Conservation (phyloP, 1,140 invertebrate genomes). For the Reticulitermes speratus region DNA sequence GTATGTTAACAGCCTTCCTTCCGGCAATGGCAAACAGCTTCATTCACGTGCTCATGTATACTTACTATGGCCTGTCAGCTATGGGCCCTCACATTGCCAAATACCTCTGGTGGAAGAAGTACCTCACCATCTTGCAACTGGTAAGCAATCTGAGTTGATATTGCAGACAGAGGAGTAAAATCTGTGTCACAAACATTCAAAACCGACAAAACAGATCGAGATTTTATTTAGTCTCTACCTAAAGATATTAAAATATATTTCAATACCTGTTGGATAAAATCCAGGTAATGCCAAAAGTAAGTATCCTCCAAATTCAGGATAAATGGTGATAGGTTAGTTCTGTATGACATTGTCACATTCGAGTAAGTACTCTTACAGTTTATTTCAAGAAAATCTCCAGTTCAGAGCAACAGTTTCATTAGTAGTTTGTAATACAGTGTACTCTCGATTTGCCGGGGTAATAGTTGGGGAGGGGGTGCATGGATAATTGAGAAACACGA, state of each 20-base stretch:
- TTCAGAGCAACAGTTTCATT: no score
- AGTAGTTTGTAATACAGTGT: no score
- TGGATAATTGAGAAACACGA: no score
- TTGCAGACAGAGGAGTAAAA: neutral
- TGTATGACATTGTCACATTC: no score
- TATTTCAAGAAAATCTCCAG: no score
- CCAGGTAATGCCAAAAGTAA: no score
- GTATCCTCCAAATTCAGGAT: no score
- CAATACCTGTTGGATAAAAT: no score
- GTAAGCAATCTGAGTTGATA: conserved; percentile 41
- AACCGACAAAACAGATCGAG: neutral
- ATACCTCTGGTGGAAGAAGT: conserved; percentile 94
- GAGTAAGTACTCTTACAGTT: no score
- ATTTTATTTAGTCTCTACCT: neutral
- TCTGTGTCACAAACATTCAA: neutral
- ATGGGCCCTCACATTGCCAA: conserved; percentile 74
- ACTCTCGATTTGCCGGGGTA: no score
- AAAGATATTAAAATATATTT: neutral
- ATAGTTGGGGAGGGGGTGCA: no score
- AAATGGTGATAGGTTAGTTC: no score
- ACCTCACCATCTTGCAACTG: conserved; percentile 81
- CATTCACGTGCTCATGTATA: conserved; percentile 92
- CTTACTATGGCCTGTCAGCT: conserved; percentile 84
- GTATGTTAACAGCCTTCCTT: conserved; percentile 64
- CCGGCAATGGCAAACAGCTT: conserved; percentile 88